These are phyloP conservation scores for Amphimallon solstitiale DNA, from an alignment of 2,888 invertebrate genomes.

Conservation along the genomic window DNA sequence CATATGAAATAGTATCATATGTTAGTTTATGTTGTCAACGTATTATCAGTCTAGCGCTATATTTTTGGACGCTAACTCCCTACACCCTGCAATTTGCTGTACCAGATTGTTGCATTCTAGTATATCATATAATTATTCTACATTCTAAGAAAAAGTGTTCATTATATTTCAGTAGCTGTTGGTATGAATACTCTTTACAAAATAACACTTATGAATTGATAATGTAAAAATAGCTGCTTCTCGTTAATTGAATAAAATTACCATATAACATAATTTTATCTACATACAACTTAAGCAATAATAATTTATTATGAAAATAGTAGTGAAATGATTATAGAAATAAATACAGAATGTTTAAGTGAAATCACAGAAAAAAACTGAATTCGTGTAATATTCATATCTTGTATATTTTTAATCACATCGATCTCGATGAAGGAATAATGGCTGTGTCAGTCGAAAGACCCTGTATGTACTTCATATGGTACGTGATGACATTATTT, in stretches of 20 bases:
- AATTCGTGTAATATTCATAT: conserved; percentile 24
- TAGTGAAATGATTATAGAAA: conserved; percentile 33
- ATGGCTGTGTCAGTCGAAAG: conserved; percentile 40
- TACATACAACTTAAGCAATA: conserved; percentile 40
- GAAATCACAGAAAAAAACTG: conserved; percentile 38
- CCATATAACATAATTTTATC: conserved; percentile 34
- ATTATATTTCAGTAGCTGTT: too few species aligned
- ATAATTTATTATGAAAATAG: conserved; percentile 38
- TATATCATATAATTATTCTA: too few species aligned
- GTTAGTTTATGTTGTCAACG: too few species aligned
- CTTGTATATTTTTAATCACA: conserved; percentile 27
- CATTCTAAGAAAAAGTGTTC: too few species aligned
- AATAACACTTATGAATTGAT: not conserved
- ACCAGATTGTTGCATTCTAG: too few species aligned
- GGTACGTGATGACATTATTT: not conserved
- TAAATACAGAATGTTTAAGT: conserved; percentile 31
- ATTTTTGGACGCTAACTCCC: too few species aligned
- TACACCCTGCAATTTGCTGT: too few species aligned
- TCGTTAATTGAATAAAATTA: conserved; percentile 14
- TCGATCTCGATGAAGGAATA: conserved; percentile 26
- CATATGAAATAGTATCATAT: too few species aligned
- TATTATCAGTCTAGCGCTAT: too few species aligned
- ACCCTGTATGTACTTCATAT: conserved; percentile 5
- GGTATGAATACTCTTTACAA: too few species aligned
- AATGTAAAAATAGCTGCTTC: not conserved